Evolutionary conservation across 2,888 invertebrate genomes (phyloP).

Genomic region (Drosophila austrosaltans): DNA sequence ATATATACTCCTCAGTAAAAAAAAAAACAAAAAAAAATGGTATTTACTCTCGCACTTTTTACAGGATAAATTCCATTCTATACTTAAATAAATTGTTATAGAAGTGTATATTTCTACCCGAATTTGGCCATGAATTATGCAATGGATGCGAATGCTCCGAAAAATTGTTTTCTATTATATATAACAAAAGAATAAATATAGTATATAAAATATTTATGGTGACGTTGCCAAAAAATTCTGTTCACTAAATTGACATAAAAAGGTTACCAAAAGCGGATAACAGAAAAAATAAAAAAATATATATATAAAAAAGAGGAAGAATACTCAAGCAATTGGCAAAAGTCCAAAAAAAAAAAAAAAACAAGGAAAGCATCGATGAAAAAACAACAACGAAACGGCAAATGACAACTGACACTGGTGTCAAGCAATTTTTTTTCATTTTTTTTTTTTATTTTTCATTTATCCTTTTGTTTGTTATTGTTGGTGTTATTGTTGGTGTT

Average conservation of each 20-base stretch:
- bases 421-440: constrained; percentile 47
- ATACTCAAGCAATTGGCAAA: constrained; percentile 53
- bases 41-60: no score
- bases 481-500: background rate
- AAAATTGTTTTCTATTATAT: constrained; percentile 8
- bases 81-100: background rate
- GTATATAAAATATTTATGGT: constrained; percentile 41
- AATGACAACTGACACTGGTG: constrained; percentile 61
- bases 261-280: constrained; percentile 15
- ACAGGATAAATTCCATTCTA: background rate
- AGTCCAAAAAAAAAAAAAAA: constrained; percentile 51
- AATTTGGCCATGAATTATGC: constrained; percentile 12
- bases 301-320: constrained; percentile 14
- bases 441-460: constrained; percentile 14
- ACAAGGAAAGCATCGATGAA: constrained; percentile 6
- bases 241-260: constrained; percentile 38
- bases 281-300: constrained; percentile 12
- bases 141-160: constrained; percentile 4
- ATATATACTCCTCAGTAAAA: no score
- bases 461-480: constrained; percentile 5
- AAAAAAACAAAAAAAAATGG: no score
- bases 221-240: constrained; percentile 29
- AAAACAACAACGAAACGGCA: constrained; percentile 24
- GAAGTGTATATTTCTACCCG: background rate
- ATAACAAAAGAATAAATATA: constrained; percentile 7